Percentiles rank a stretch among this genome's conserved stretches.
These are phyloP conservation scores for Limnephilus auricula DNA, from an alignment of 2,888 invertebrate genomes.

Conservation along the genomic window DNA sequence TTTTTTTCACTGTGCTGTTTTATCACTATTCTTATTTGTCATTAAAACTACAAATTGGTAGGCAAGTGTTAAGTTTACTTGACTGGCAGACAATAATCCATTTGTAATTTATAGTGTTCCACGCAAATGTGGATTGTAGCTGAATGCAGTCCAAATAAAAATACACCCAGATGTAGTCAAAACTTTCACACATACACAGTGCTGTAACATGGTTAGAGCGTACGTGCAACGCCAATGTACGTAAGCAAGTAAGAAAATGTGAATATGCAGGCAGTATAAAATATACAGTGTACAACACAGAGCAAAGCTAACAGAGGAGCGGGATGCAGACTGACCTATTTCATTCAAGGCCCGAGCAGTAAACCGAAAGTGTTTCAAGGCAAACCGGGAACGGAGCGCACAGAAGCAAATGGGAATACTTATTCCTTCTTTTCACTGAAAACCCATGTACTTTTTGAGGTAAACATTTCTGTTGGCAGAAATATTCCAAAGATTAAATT, in stretches of 20 bases:
- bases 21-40: too few relatives aligned
- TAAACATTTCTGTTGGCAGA: background rate
- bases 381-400: background rate
- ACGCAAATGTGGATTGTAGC: background rate
- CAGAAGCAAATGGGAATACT: background rate
- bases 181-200: background rate
- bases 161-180: background rate
- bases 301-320: background rate
- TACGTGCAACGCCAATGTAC: background rate
- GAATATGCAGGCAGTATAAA: background rate
- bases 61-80: too few relatives aligned
- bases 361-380: constrained; percentile 30
- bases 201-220: too few relatives aligned
- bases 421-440: background rate
- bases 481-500: too few relatives aligned
- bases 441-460: background rate
- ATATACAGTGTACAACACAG: background rate
- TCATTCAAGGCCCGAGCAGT: constrained; percentile 6
- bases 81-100: too few relatives aligned
- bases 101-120: too few relatives aligned
- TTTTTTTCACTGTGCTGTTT: too few relatives aligned
- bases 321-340: background rate
- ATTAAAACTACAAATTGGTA: too few relatives aligned
- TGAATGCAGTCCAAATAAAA: background rate
- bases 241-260: background rate